Percentiles rank a stretch among this genome's conserved stretches.
phyloP scores from a whole-genome alignment of 2,113 vertebrate genomes.

The Rattus rattus region DNA sequence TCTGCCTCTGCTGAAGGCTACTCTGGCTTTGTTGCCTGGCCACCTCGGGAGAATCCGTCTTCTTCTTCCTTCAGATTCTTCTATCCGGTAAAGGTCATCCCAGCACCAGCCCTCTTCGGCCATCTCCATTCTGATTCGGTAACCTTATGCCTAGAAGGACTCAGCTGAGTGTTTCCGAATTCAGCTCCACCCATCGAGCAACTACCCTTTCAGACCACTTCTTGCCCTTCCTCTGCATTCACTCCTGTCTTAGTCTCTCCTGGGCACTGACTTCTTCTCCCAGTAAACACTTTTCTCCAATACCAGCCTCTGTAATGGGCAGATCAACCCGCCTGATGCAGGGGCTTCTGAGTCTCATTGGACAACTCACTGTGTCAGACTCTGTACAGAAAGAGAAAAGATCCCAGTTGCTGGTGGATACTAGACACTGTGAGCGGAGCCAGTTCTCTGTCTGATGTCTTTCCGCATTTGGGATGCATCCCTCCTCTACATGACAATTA shows the following conservation, averaged over 20 bases:
- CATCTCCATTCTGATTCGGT: not conserved
- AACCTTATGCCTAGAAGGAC: not conserved
- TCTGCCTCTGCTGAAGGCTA: not conserved
- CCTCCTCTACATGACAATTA: not conserved
- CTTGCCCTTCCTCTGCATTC: not conserved
- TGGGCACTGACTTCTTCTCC: not conserved
- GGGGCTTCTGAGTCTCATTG: not conserved
- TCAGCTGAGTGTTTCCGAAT: not conserved
- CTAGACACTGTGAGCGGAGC: not conserved
- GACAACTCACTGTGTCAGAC: not conserved
- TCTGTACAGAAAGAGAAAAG: not conserved
- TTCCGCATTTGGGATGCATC: not conserved
- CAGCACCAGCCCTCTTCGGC: not conserved
- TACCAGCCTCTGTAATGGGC: not conserved
- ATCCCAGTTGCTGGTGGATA: not conserved
- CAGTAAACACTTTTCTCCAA: not conserved
- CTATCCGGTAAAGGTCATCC: not conserved
- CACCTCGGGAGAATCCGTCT: not conserved
- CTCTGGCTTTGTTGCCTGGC: not conserved
- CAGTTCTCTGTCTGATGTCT: not conserved
- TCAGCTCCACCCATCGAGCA: not conserved
- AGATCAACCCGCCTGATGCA: not conserved
- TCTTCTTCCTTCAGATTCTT: fast-evolving
- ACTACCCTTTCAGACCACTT: not conserved
- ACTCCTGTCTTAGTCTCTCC: not conserved